phyloP scores from a whole-genome alignment of 2,797 vertebrate genomes.

The Fistularia commersonii region DNA sequence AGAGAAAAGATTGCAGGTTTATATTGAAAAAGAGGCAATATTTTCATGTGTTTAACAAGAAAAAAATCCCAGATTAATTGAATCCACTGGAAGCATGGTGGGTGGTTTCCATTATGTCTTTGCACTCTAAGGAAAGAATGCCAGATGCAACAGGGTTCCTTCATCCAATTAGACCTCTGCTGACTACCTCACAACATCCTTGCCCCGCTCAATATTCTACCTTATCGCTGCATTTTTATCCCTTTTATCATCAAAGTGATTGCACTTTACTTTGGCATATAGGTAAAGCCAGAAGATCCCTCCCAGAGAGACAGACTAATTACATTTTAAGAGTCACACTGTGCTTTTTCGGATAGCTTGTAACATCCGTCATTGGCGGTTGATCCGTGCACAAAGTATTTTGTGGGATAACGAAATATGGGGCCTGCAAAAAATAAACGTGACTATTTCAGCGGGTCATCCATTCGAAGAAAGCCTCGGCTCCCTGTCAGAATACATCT shows the following conservation, averaged over 20 bases:
- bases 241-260: conserved; percentile 76
- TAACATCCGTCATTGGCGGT: conserved; percentile 34
- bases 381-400: conserved; percentile 34
- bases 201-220: conserved; percentile 63
- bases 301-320: conserved; percentile 73
- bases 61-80: conserved; percentile 63
- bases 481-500: conserved; percentile 34
- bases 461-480: conserved; percentile 36
- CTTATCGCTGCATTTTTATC: conserved; percentile 70
- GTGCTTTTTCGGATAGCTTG: conserved; percentile 46
- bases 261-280: conserved; percentile 74
- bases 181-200: conserved; percentile 62
- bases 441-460: conserved; percentile 38
- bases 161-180: conserved; percentile 77
- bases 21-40: conserved; percentile 73
- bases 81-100: conserved; percentile 73
- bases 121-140: conserved; percentile 61
- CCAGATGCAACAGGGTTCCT: conserved; percentile 75
- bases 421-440: conserved; percentile 19
- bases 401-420: conserved; percentile 27
- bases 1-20: conserved; percentile 61
- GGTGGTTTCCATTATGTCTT: conserved; percentile 73
- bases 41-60: conserved; percentile 74
- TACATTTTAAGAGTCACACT: conserved; percentile 71
- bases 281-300: conserved; percentile 70